phyloP scores from a whole-genome alignment of 2,113 vertebrate genomes.

The Mungos mungo region DNA sequence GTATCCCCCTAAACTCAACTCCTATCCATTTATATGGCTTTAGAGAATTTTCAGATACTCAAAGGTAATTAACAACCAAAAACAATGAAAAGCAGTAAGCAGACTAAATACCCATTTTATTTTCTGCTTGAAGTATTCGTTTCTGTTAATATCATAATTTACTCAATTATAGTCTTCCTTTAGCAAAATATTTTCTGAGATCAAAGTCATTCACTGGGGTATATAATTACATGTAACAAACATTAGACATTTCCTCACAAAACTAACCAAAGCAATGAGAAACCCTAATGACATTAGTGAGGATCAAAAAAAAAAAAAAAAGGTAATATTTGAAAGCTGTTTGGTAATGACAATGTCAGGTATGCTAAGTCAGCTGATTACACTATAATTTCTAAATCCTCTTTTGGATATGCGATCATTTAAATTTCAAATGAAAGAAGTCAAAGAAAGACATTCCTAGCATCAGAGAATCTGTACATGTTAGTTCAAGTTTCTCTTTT shows the following conservation, averaged over 20 bases:
- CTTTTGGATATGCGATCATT: slow-evolving; percentile 63
- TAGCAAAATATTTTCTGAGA: slow-evolving; percentile 71
- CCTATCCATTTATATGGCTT: not conserved
- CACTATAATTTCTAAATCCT: slow-evolving; percentile 74
- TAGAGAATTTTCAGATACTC: slow-evolving; percentile 37
- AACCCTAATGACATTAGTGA: slow-evolving; percentile 39
- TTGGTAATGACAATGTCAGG: slow-evolving; percentile 53
- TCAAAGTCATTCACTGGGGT: slow-evolving; percentile 43
- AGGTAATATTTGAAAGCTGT: slow-evolving; percentile 64
- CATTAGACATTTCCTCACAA: slow-evolving; percentile 64
- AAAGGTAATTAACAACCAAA: slow-evolving; percentile 59
- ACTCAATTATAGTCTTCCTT: slow-evolving; percentile 59
- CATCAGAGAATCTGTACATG: not conserved
- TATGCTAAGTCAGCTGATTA: slow-evolving; percentile 58
- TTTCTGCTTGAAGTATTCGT: slow-evolving; percentile 36
- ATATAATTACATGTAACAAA: slow-evolving; percentile 74
- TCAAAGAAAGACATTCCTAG: slow-evolving; percentile 19
- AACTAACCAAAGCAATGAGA: slow-evolving; percentile 51
- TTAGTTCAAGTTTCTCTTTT: slow-evolving; percentile 60
- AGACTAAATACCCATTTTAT: slow-evolving; percentile 48
- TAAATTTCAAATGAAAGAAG: slow-evolving; percentile 70
- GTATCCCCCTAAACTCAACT: slow-evolving; percentile 26
- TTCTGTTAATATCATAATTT: slow-evolving; percentile 64
- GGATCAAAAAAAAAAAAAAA: slow-evolving; percentile 64
- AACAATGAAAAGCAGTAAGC: slow-evolving; percentile 19